Conservation (phyloP, 2,888 invertebrate genomes). For the Prosapia bicincta region DNA sequence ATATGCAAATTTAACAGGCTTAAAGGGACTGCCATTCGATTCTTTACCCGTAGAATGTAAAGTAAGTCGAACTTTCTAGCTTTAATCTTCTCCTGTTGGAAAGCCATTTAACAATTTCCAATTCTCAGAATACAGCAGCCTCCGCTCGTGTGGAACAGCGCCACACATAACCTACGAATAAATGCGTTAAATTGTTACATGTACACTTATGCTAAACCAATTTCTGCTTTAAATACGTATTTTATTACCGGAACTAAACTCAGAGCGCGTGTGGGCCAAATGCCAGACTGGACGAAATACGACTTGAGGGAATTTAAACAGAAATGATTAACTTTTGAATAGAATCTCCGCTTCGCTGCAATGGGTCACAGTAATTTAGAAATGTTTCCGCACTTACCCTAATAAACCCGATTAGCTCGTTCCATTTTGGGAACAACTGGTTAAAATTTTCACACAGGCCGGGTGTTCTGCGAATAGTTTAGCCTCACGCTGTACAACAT, state of each 20-base stretch:
- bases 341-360: neutral
- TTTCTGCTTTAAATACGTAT: neutral
- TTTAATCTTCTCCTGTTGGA: no score
- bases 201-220: neutral
- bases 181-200: neutral
- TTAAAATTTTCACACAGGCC: neutral
- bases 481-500: no score
- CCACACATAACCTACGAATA: no score
- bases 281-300: neutral
- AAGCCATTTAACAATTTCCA: no score
- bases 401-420: neutral
- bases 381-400: neutral
- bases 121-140: no score
- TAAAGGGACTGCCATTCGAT: no score
- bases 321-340: neutral
- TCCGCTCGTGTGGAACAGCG: no score
- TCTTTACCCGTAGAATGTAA: no score
- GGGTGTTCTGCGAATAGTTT: no score
- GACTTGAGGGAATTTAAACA: neutral
- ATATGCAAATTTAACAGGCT: no score
- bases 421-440: neutral
- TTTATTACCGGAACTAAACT: neutral
- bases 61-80: no score
- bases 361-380: neutral
- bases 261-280: neutral